Evolutionary conservation across 2,888 invertebrate genomes (phyloP).

Genomic region (Nudaria mundana): DNA sequence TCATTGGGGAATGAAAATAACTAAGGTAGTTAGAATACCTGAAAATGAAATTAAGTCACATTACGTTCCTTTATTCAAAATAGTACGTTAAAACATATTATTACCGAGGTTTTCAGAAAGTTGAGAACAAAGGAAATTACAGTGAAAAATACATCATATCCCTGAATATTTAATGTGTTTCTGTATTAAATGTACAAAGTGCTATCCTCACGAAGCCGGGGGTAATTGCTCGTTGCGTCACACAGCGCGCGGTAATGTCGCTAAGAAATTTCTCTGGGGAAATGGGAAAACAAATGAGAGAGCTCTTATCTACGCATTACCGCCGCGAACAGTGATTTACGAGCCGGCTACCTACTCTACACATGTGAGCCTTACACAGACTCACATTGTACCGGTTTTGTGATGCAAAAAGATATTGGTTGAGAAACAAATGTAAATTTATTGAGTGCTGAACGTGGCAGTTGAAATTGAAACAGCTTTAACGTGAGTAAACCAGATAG

Average conservation of each 20-base stretch:
- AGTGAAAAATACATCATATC: conserved; percentile 22
- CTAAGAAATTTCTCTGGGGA: conserved; percentile 74
- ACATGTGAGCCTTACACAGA: conserved; percentile 40
- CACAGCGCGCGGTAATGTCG: conserved; percentile 60
- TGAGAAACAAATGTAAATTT: conserved; percentile 65
- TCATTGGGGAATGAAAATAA: neutral
- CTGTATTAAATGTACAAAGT: conserved; percentile 22
- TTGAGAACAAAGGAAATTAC: neutral
- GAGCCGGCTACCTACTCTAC: conserved; percentile 59
- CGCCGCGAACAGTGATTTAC: conserved; percentile 69
- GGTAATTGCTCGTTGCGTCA: conserved; percentile 68
- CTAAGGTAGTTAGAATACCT: neutral
- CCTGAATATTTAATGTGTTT: conserved; percentile 23
- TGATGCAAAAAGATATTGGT: conserved; percentile 57
- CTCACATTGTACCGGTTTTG: conserved; percentile 55
- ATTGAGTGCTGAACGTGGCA: conserved; percentile 64
- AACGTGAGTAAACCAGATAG: conserved; percentile 50
- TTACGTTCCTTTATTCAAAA: too few relatives aligned
- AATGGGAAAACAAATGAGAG: conserved; percentile 78
- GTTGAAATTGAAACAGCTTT: conserved; percentile 57
- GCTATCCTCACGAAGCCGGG: conserved; percentile 33
- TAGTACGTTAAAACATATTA: too few relatives aligned
- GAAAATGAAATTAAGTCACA: neutral
- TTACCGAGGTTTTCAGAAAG: neutral
- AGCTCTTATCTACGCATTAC: conserved; percentile 78